Evolutionary conservation across 2,888 invertebrate genomes (phyloP), one percentile per base, ranked within the genome.

Genomic region (Zhuqinia jingwanae): DNA sequence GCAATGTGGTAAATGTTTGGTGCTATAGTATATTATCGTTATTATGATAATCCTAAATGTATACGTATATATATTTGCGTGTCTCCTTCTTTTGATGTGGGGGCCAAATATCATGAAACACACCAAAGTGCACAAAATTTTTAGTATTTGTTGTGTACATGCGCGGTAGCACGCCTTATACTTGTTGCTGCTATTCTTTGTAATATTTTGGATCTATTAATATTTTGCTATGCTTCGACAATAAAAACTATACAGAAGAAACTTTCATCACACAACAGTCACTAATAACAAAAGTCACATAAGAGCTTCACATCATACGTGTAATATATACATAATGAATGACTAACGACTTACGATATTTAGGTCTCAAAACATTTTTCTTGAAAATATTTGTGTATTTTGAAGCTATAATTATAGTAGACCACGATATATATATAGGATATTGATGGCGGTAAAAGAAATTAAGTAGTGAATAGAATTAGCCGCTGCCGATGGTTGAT

Each of bases 161-260:
- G 17, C 20, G 68, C 68, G 68, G 68, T 15, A 20, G 20, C 22
- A 36, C 8, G 8, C 36, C 36, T 36, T 36, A n/a, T n/a, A n/a
- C 36, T 36, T 36, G 36, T 36, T 36, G 36, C 36, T 8, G 8
- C 15, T 47, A 25, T 45, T 70, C 68, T 70, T 45, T 47, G 70
- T 45, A 70, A 70, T 50, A 47, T n/a, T n/a, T n/a, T n/a, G n/a
- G 70, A 70, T 47, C 27, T 70, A 70, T 70, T 70, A 50, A 70
- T 27, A 70, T 70, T 50, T 70, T 25, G 6, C 47, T 17, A 20
- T 50, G 50, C 50, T 47, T 15, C n/a, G 2, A 45, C 42, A 42
- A 20, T 20, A 15, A 42, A 11, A 20, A 10, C 42, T 20, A 36
- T 20, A 13, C 11, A 58, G 22, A 47, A 13, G 45, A 47, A 70